These are phyloP conservation scores for Pheosia gnoma DNA, from an alignment of 2,888 invertebrate genomes.

Conservation along the genomic window DNA sequence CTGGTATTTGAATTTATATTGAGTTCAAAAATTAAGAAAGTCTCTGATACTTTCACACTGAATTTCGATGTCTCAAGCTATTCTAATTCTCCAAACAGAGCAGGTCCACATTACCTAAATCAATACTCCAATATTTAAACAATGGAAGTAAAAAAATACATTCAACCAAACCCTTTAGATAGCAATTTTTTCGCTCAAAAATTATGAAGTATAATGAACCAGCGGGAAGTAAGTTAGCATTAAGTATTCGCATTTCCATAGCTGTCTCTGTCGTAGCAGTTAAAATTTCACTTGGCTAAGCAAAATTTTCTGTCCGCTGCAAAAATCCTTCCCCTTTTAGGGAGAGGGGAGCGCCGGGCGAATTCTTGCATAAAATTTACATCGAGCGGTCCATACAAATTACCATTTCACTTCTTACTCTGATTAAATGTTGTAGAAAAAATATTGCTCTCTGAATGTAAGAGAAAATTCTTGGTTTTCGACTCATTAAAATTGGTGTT, in stretches of 20 bases:
- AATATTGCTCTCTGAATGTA: slow-evolving; percentile 82
- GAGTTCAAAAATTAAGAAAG: slow-evolving; percentile 17
- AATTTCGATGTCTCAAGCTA: neutral
- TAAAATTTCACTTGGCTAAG: slow-evolving; percentile 84
- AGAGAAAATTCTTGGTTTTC: slow-evolving; percentile 81
- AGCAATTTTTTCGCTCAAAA: slow-evolving; percentile 67
- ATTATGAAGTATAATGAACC: slow-evolving; percentile 83
- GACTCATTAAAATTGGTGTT: slow-evolving; percentile 82
- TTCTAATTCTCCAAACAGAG: too few species aligned
- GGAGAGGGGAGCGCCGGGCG: slow-evolving; percentile 73
- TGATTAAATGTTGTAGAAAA: slow-evolving; percentile 85
- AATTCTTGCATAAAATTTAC: slow-evolving; percentile 84
- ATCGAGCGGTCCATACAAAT: slow-evolving; percentile 84
- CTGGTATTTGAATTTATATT: slow-evolving; percentile 38
- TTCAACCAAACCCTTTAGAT: slow-evolving; percentile 61
- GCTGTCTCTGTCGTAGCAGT: slow-evolving; percentile 82
- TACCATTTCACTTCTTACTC: slow-evolving; percentile 83
- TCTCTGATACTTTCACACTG: neutral
- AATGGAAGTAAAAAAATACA: slow-evolving; percentile 25
- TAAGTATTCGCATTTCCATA: slow-evolving; percentile 81
- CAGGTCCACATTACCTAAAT: neutral
- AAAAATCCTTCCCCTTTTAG: slow-evolving; percentile 80
- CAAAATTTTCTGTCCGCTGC: slow-evolving; percentile 83
- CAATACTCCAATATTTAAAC: slow-evolving; percentile 25
- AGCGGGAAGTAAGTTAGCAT: slow-evolving; percentile 81